Evolutionary conservation across 2,888 invertebrate species (phyloP).

Genomic region (Bursaphelenchus okinawaensis): DNA sequence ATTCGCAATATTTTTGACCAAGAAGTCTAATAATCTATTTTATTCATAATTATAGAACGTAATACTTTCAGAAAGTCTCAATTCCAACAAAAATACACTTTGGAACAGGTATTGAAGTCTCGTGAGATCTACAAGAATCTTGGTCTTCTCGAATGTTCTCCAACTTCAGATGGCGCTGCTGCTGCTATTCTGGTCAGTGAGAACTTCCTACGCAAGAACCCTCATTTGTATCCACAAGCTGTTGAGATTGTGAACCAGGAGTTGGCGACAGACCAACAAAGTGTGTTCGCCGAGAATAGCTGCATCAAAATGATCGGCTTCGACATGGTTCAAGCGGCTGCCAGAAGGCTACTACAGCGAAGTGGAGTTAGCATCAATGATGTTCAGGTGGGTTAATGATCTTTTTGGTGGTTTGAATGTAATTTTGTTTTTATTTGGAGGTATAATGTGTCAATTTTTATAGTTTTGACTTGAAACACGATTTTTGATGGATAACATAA

Average conservation of each 20-base stretch:
- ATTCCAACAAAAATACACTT: slow-evolving; percentile 80
- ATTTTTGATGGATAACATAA: not conserved
- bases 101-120: slow-evolving; percentile 82
- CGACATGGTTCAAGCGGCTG: slow-evolving; percentile 57
- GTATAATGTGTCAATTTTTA: too few relatives aligned
- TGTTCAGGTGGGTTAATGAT: slow-evolving; percentile 58
- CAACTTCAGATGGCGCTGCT: slow-evolving; percentile 95
- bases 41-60: not conserved
- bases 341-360: slow-evolving; percentile 71
- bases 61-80: slow-evolving; percentile 73
- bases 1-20: too few relatives aligned
- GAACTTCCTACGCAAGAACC: slow-evolving; percentile 74
- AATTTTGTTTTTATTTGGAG: too few relatives aligned
- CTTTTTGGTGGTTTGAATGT: too few relatives aligned
- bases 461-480: too few relatives aligned
- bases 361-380: slow-evolving; percentile 63
- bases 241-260: slow-evolving; percentile 94
- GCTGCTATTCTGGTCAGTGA: slow-evolving; percentile 86
- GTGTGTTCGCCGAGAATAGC: slow-evolving; percentile 76
- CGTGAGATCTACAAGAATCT: slow-evolving; percentile 80
- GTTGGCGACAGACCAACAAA: slow-evolving; percentile 84
- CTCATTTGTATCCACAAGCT: slow-evolving; percentile 74
- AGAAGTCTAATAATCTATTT: too few relatives aligned
- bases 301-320: slow-evolving; percentile 66
- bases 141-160: slow-evolving; percentile 78